Percentiles rank a stretch among this genome's conserved stretches.
Conservation (phyloP, 2,113 vertebrate species). For the Corythornis cristatus region DNA sequence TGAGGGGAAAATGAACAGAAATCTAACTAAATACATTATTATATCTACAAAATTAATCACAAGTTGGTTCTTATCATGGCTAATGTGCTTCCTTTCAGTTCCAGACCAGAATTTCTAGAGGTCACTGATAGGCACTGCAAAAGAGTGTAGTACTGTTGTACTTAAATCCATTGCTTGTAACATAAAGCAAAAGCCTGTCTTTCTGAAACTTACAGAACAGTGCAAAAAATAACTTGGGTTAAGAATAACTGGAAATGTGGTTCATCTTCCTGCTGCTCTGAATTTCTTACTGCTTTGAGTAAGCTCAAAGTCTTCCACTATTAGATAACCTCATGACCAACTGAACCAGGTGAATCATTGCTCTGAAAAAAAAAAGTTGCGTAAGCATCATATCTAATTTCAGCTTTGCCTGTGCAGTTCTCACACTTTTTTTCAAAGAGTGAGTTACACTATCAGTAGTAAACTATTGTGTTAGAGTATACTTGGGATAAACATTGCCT, state of each 20-base stretch:
- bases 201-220: not conserved
- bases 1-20: not conserved
- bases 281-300: slow-evolving; percentile 11
- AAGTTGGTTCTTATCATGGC: not conserved
- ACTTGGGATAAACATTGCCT: not conserved
- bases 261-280: not conserved
- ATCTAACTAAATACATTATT: not conserved
- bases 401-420: not conserved
- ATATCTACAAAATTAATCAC: not conserved
- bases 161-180: rapidly evolving
- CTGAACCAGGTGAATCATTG: slow-evolving; percentile 19
- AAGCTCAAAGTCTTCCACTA: not conserved
- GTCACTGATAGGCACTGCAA: not conserved
- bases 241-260: not conserved
- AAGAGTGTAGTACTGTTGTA: not conserved
- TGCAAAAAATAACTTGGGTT: slow-evolving; percentile 1
- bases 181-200: not conserved
- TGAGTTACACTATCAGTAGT: not conserved
- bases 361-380: not conserved
- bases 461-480: not conserved
- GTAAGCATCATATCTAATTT: slow-evolving; percentile 9
- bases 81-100: not conserved
- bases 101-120: not conserved
- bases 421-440: not conserved
- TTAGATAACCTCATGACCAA: not conserved